Percentiles rank a stretch among this genome's conserved stretches.
Evolutionary conservation across 2,888 invertebrate genomes (phyloP).

Genomic region (Volucella bombylans): DNA sequence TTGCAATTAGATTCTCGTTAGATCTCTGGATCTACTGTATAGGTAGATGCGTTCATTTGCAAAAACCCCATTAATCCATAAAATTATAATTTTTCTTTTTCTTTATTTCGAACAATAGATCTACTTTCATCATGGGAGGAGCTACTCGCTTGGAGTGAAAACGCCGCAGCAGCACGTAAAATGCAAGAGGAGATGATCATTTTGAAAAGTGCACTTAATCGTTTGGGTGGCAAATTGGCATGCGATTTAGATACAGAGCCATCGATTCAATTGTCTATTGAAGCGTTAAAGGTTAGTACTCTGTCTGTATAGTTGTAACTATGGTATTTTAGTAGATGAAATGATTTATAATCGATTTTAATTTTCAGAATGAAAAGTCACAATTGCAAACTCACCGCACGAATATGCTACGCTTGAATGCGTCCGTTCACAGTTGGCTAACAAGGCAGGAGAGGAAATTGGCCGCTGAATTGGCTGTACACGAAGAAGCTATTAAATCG

Average conservation of each 20-base stretch:
- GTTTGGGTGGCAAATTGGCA: constrained; percentile 80
- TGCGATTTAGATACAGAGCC: constrained; percentile 82
- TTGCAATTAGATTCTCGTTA: constrained; percentile 65
- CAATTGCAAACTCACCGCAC: constrained; percentile 82
- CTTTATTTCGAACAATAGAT: constrained; percentile 77
- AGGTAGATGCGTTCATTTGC: constrained; percentile 25
- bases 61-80: constrained; percentile 54
- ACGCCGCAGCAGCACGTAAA: constrained; percentile 82
- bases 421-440: constrained; percentile 83
- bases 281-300: constrained; percentile 80
- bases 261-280: constrained; percentile 82
- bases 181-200: constrained; percentile 83
- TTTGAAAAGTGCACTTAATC: constrained; percentile 80
- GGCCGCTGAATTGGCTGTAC: constrained; percentile 79
- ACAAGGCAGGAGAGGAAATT: constrained; percentile 82
- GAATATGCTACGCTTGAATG: constrained; percentile 82
- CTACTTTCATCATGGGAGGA: constrained; percentile 82
- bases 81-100: constrained; percentile 49
- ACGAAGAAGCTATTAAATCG: constrained; percentile 75
- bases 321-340: constrained; percentile 5
- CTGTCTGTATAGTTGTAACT: background rate
- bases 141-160: constrained; percentile 82
- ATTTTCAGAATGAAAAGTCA: constrained; percentile 80
- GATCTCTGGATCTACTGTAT: constrained; percentile 35
- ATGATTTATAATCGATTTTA: constrained; percentile 32